Evolutionary conservation across 2,888 invertebrate species (phyloP).

Genomic region (Drosophila borborema): DNA sequence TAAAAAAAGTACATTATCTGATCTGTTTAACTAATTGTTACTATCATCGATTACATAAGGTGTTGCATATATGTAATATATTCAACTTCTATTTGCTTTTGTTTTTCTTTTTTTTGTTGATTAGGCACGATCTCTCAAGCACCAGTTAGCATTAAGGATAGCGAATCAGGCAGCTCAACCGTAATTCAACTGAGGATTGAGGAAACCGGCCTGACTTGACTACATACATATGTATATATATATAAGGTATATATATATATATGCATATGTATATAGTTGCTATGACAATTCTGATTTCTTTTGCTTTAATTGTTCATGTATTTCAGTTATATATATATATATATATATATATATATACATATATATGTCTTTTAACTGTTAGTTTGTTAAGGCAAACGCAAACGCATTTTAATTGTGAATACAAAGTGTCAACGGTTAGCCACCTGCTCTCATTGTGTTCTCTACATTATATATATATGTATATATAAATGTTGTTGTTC

Average conservation of each 20-base stretch:
- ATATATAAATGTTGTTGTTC: neutral
- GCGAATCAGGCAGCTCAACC: slow-evolving; percentile 57
- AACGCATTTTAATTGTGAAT: slow-evolving; percentile 64
- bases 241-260: neutral
- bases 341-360: neutral
- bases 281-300: slow-evolving; percentile 9
- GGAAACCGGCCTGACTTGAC: slow-evolving; percentile 54
- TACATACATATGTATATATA: neutral
- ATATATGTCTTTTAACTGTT: slow-evolving; percentile 15
- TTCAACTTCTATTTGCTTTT: neutral
- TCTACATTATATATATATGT: slow-evolving; percentile 16
- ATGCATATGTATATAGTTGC: neutral
- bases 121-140: slow-evolving; percentile 64
- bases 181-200: slow-evolving; percentile 54
- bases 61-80: slow-evolving; percentile 7
- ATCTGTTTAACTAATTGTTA: slow-evolving; percentile 36
- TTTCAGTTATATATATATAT: neutral
- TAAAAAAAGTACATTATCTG: slow-evolving; percentile 32
- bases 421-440: slow-evolving; percentile 40
- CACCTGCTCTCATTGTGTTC: slow-evolving; percentile 4
- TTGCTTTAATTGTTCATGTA: slow-evolving; percentile 8
- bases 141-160: slow-evolving; percentile 39
- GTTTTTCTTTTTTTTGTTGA: slow-evolving; percentile 1
- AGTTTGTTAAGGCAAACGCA: slow-evolving; percentile 66
- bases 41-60: slow-evolving; percentile 25